Evolutionary conservation across 2,797 vertebrate genomes (phyloP), one percentile per base, ranked within the genome.

Genomic region (Characodon lateralis): DNA sequence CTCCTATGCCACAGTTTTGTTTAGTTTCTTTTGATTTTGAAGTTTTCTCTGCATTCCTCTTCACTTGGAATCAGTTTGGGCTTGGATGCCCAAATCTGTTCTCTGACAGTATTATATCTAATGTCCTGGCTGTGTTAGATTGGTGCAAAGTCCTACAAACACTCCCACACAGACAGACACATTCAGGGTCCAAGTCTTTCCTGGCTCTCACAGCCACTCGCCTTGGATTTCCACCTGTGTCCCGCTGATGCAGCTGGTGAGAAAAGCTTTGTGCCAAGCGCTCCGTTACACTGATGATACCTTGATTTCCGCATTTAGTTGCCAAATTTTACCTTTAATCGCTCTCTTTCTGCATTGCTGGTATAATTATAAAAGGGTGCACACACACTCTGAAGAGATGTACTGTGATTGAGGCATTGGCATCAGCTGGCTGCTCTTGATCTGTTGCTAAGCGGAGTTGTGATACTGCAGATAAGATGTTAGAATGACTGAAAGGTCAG

Each of bases 191-290:
- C 88, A 92, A 82, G 56, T 87, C 87, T 88, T 81, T 86, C 85
- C 87, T 94, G 91, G 92, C 93, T 85, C 71, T 82, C 73, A 58
- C 78, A 87, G 26, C 72, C 81, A 78, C 80, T 83, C 68, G 70
- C 86, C 84, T 90, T 92, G 88, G 84, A 90, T 91, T 90, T 90
- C 91, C 91, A 90, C 87, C 84, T 85, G 91, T 76, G 85, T 90
- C 90, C 90, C 83, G 89, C 91, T 93, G 93, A 80, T 90, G 90
- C 93, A 93, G 91, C 89, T 94, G 93, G 81, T 84, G 79, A 83
- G 88, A 89, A 74, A 77, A 73, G 46, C 50, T 73, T 75, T 71
- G 72, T 79, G 92, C 92, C 92, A 93, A 78, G 48, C 41, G 10
- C 70, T 35, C 83, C 65, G 80, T 74, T 90, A 85, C 24, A 13